phyloP scores from a whole-genome alignment of 1,140 invertebrate species.

The Plodia interpunctella region DNA sequence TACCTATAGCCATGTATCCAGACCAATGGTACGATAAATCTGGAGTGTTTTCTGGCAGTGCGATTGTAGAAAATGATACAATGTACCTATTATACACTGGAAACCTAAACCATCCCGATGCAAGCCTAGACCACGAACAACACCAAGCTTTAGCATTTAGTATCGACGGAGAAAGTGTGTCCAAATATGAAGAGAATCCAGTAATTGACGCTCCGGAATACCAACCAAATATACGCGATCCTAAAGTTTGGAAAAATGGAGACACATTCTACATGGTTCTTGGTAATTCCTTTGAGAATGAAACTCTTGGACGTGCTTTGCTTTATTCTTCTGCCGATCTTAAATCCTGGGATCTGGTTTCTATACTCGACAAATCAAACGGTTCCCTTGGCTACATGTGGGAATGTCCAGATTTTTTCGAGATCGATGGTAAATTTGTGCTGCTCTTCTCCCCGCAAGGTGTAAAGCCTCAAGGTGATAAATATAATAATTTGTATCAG shows the following conservation, averaged over 20 bases:
- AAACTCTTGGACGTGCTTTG: slow-evolving; percentile 45
- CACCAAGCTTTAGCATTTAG: slow-evolving; percentile 47
- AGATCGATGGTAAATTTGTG: slow-evolving; percentile 46
- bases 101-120: slow-evolving; percentile 36
- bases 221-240: slow-evolving; percentile 60
- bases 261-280: slow-evolving; percentile 62
- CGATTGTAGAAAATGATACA: slow-evolving; percentile 46
- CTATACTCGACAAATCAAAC: slow-evolving; percentile 47
- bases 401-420: slow-evolving; percentile 67
- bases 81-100: slow-evolving; percentile 66
- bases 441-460: slow-evolving; percentile 68
- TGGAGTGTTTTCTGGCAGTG: slow-evolving; percentile 68
- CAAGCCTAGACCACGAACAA: slow-evolving; percentile 40
- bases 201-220: slow-evolving; percentile 38
- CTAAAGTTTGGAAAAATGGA: slow-evolving; percentile 63
- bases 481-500: slow-evolving; percentile 64
- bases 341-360: slow-evolving; percentile 44
- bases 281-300: slow-evolving; percentile 51
- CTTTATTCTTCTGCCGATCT: slow-evolving; percentile 52
- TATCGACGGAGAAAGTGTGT: slow-evolving; percentile 44
- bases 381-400: slow-evolving; percentile 60
- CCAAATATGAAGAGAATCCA: slow-evolving; percentile 50
- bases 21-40: slow-evolving; percentile 45
- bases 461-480: slow-evolving; percentile 48
- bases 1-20: slow-evolving; percentile 57